Percentiles rank a stretch among this genome's conserved stretches.
These are phyloP conservation scores for Cecidostiba fungosa DNA, from an alignment of 2,888 invertebrate genomes.

Conservation along the genomic window DNA sequence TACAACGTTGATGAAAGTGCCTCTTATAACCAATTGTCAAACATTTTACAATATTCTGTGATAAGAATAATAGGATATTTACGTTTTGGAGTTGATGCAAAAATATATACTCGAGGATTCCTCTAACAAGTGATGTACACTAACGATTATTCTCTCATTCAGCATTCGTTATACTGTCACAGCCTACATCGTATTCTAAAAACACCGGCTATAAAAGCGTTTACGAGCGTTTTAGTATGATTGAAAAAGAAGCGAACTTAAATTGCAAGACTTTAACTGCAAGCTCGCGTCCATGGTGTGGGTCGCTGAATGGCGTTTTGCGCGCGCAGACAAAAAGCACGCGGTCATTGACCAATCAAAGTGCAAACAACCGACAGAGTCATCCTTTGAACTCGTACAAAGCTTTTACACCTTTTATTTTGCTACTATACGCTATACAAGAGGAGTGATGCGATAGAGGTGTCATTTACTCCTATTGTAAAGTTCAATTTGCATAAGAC, in stretches of 20 bases:
- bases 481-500: constrained; percentile 5
- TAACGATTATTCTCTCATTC: neutral
- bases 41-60: neutral
- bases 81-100: neutral
- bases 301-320: constrained; percentile 42
- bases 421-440: neutral
- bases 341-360: constrained; percentile 51
- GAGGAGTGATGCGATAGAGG: constrained; percentile 35
- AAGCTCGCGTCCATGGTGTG: neutral
- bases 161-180: neutral
- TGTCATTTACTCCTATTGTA: constrained; percentile 34
- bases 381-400: constrained; percentile 32
- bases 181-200: constrained; percentile 33
- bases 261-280: constrained; percentile 33
- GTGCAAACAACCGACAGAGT: constrained; percentile 28
- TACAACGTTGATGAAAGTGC: neutral
- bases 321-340: constrained; percentile 29
- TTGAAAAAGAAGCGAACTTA: constrained; percentile 39
- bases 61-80: neutral
- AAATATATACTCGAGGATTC: neutral
- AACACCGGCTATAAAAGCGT: constrained; percentile 39
- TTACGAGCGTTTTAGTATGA: constrained; percentile 43
- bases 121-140: neutral
- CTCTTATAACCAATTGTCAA: neutral
- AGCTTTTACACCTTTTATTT: constrained; percentile 29